These are phyloP conservation scores for Formica selysi DNA, from an alignment of 1,140 invertebrate genomes.

Conservation along the genomic window DNA sequence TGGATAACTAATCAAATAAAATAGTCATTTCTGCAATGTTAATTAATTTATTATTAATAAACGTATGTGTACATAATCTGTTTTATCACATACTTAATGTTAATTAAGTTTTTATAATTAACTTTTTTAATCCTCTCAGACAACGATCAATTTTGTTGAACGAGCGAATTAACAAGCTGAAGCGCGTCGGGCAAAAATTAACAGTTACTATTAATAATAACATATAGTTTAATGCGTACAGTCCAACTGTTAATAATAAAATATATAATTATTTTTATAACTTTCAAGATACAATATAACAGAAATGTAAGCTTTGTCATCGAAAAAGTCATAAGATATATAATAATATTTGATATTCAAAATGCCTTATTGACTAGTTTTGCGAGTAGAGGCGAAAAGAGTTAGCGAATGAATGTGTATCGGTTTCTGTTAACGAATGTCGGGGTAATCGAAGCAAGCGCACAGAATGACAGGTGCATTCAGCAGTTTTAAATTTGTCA, in stretches of 20 bases:
- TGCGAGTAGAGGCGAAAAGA: slow-evolving; percentile 56
- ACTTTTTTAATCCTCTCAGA: background rate
- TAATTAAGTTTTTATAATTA: background rate
- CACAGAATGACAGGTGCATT: slow-evolving; percentile 70
- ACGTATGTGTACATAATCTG: background rate
- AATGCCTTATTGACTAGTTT: slow-evolving; percentile 17
- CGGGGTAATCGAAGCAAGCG: slow-evolving; percentile 71
- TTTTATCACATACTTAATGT: background rate
- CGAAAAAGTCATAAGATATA: slow-evolving; percentile 1
- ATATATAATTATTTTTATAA: background rate
- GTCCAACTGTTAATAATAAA: background rate
- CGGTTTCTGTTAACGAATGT: slow-evolving; percentile 70
- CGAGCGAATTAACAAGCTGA: too few species aligned
- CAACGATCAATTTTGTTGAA: too few species aligned
- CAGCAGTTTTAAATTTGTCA: slow-evolving; percentile 70
- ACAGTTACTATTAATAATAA: background rate
- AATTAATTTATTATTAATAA: too few species aligned
- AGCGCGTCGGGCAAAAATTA: too few species aligned
- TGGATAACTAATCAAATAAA: background rate
- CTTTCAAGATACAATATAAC: slow-evolving; percentile 24
- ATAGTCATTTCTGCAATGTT: too few species aligned
- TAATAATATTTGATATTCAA: slow-evolving; percentile 43
- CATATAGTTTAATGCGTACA: too few species aligned
- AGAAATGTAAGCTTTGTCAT: background rate
- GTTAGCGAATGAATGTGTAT: slow-evolving; percentile 50